Conservation (phyloP, 2,888 invertebrate species). For the Dromius quadrimaculatus region DNA sequence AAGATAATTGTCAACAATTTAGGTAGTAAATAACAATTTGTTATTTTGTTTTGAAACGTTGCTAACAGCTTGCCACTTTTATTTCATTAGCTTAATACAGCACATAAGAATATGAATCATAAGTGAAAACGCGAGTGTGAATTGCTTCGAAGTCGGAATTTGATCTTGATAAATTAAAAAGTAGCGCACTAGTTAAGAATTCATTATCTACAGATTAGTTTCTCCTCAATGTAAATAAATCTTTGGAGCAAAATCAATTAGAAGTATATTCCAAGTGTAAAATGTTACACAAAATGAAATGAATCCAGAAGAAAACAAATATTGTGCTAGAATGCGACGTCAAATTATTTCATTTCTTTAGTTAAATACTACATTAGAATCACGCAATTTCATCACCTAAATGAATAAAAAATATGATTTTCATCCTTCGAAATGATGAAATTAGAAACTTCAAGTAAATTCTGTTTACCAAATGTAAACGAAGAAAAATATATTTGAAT, state of each 20-base stretch:
- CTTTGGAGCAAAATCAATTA: too few relatives aligned
- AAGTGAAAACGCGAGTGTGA: conserved; percentile 5
- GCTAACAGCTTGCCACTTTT: background rate
- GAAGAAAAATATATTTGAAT: too few relatives aligned
- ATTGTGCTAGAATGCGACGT: conserved; percentile 31
- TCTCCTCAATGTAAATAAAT: background rate
- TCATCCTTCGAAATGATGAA: too few relatives aligned
- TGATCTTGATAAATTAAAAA: conserved; percentile 2
- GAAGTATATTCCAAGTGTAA: too few relatives aligned
- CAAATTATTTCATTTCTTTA: too few relatives aligned
- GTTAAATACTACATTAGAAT: too few relatives aligned
- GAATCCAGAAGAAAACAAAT: conserved; percentile 36
- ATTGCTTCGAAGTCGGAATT: background rate
- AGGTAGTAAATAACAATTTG: too few relatives aligned
- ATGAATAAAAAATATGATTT: too few relatives aligned
- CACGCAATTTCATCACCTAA: too few relatives aligned
- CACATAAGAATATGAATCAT: background rate
- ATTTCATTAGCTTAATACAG: background rate
- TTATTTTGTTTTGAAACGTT: background rate
- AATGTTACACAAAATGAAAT: background rate
- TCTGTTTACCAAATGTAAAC: too few relatives aligned
- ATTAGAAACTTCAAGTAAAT: too few relatives aligned
- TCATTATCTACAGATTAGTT: background rate
- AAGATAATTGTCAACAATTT: too few relatives aligned
- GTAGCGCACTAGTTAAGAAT: background rate